Percentiles rank a stretch among this genome's conserved stretches.
phyloP scores from a whole-genome alignment of 2,888 invertebrate species.

The Corbicula japonica region DNA sequence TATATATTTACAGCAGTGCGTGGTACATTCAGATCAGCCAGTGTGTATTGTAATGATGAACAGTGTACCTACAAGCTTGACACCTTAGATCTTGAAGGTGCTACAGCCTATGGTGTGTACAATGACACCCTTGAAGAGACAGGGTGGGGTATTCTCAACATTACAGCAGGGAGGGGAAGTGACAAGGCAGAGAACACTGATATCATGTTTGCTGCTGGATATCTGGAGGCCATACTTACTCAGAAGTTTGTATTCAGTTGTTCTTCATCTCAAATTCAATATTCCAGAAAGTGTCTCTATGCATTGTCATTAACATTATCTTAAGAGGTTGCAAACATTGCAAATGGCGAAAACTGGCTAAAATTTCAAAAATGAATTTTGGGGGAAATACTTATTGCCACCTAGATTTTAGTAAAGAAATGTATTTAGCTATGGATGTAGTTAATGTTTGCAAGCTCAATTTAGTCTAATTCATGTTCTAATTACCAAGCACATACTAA shows the following conservation, averaged over 20 bases:
- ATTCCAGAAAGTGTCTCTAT: too few relatives aligned
- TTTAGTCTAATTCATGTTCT: too few relatives aligned
- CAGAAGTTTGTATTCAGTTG: conserved; percentile 73
- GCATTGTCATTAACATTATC: too few relatives aligned
- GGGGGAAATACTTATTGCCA: too few relatives aligned
- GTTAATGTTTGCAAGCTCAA: too few relatives aligned
- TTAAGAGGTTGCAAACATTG: too few relatives aligned
- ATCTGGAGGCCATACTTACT: conserved; percentile 82
- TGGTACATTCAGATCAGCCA: conserved; percentile 50
- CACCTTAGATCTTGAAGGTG: conserved; percentile 62
- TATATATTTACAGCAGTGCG: conserved; percentile 17
- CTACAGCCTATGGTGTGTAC: conserved; percentile 79
- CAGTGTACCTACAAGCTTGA: conserved; percentile 65
- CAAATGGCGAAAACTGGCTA: too few relatives aligned
- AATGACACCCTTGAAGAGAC: conserved; percentile 79
- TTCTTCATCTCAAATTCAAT: not conserved
- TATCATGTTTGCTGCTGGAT: conserved; percentile 84
- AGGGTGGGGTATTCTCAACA: conserved; percentile 84
- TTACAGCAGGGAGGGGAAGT: conserved; percentile 76
- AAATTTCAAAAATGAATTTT: too few relatives aligned
- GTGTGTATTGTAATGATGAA: conserved; percentile 70
- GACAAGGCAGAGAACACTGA: conserved; percentile 66
- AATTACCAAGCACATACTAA: too few relatives aligned
- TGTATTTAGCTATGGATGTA: too few relatives aligned
- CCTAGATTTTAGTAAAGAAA: too few relatives aligned